Conservation (phyloP, 1,140 invertebrate species). For the Apis florea region DNA sequence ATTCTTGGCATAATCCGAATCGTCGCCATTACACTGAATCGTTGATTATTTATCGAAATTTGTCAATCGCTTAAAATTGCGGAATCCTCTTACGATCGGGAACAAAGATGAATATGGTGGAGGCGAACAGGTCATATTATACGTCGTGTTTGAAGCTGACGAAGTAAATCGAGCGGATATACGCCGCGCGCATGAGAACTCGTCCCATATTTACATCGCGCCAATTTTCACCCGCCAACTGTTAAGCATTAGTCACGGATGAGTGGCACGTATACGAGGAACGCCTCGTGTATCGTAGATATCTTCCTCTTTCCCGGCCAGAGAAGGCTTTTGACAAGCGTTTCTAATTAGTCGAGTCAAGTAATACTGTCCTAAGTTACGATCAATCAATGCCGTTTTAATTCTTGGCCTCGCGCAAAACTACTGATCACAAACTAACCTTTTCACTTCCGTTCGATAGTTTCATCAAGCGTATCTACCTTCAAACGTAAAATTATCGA, state of each 20-base stretch:
- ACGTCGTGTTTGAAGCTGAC: conserved; percentile 36
- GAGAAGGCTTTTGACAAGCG: conserved; percentile 33
- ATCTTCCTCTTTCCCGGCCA: background rate
- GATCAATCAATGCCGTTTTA: background rate
- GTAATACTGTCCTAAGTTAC: background rate
- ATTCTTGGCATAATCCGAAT: conserved; percentile 36
- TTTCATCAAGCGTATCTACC: conserved; percentile 18
- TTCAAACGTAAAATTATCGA: conserved; percentile 30
- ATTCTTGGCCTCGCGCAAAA: conserved; percentile 4
- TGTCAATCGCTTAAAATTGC: conserved; percentile 20
- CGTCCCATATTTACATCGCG: conserved; percentile 61
- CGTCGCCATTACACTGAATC: conserved; percentile 9
- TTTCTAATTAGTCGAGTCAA: conserved; percentile 38
- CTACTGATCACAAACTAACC: background rate
- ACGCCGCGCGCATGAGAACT: conserved; percentile 34
- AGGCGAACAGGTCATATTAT: background rate
- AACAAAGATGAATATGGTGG: conserved; percentile 5
- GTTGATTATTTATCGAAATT: conserved; percentile 42
- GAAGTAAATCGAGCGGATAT: conserved; percentile 52
- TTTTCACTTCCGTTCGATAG: conserved; percentile 9
- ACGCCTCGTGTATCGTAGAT: background rate
- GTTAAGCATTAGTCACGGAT: conserved; percentile 52
- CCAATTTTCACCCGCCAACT: conserved; percentile 61
- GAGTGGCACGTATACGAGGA: conserved; percentile 18
- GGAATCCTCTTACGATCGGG: background rate